These are phyloP conservation scores for Drosophila cognata DNA, from an alignment of 2,888 invertebrate species.

Conservation along the genomic window DNA sequence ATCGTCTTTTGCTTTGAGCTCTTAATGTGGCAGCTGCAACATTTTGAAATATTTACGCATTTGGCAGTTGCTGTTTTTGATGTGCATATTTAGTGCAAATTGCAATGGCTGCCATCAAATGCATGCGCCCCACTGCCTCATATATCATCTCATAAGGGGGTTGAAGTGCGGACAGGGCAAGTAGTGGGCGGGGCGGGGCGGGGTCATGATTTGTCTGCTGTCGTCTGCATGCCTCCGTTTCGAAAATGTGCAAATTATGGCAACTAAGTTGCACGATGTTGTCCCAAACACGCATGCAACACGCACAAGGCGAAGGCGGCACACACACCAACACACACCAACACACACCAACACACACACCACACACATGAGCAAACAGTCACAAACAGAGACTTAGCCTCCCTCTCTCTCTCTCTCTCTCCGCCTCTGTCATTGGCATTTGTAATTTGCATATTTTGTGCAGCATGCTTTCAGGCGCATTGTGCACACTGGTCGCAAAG, in stretches of 20 bases:
- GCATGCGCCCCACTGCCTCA: slow-evolving; percentile 50
- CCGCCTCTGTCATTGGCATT: slow-evolving; percentile 23
- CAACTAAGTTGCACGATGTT: slow-evolving; percentile 75
- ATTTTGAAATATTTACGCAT: slow-evolving; percentile 63
- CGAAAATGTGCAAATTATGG: slow-evolving; percentile 77
- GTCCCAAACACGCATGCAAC: slow-evolving; percentile 59
- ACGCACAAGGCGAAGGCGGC: slow-evolving; percentile 9
- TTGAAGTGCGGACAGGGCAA: slow-evolving; percentile 5
- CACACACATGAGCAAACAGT: background rate
- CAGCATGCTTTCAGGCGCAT: slow-evolving; percentile 71
- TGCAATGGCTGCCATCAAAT: slow-evolving; percentile 65
- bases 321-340: slow-evolving; percentile 2
- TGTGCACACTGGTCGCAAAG: slow-evolving; percentile 62
- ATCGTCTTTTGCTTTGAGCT: slow-evolving; percentile 38
- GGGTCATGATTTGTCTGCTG: slow-evolving; percentile 37
- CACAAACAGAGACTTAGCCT: background rate
- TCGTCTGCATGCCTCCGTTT: slow-evolving; percentile 62
- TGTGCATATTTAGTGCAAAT: slow-evolving; percentile 63
- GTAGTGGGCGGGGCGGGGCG: background rate
- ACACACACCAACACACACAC: slow-evolving; percentile 9
- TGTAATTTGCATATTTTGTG: slow-evolving; percentile 67
- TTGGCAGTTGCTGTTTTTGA: slow-evolving; percentile 26
- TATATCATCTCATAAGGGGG: slow-evolving; percentile 38
- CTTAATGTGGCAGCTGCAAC: slow-evolving; percentile 15
- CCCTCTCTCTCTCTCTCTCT: background rate